phyloP scores from a whole-genome alignment of 2,797 vertebrate species.

The Acrocephalus scirpaceus region DNA sequence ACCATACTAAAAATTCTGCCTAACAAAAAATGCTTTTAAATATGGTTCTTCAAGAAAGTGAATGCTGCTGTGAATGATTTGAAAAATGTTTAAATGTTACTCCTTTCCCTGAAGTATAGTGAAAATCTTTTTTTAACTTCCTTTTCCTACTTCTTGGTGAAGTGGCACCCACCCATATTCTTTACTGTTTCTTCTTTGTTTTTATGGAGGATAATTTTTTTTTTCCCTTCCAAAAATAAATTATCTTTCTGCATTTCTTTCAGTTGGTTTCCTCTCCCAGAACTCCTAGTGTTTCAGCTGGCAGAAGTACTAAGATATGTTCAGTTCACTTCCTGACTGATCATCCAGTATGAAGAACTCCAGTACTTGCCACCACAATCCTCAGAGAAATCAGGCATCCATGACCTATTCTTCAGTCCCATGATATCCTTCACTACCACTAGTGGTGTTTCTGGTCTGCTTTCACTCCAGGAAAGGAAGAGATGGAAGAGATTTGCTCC shows the following conservation, averaged over 20 bases:
- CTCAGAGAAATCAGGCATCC: background rate
- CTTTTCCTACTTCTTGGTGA: background rate
- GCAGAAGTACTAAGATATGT: background rate
- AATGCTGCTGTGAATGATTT: background rate
- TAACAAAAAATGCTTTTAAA: background rate
- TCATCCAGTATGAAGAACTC: background rate
- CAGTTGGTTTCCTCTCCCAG: background rate
- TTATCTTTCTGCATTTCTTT: background rate
- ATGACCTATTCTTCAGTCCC: background rate
- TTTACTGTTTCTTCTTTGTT: background rate
- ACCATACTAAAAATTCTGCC: background rate
- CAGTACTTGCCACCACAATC: background rate
- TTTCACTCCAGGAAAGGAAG: background rate
- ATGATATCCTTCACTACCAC: background rate
- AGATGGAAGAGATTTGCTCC: background rate
- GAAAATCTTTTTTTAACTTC: background rate
- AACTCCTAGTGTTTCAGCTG: background rate
- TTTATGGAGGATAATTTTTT: background rate
- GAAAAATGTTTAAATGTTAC: background rate
- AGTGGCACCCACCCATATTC: background rate
- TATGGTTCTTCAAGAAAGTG: background rate
- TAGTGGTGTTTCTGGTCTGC: background rate
- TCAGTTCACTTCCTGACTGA: background rate
- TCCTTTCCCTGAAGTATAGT: background rate
- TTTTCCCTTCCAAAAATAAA: background rate